Base-by-base conservation (phyloP, 2,113 vertebrate species). In the Trematocara stigmaticum region DNA sequence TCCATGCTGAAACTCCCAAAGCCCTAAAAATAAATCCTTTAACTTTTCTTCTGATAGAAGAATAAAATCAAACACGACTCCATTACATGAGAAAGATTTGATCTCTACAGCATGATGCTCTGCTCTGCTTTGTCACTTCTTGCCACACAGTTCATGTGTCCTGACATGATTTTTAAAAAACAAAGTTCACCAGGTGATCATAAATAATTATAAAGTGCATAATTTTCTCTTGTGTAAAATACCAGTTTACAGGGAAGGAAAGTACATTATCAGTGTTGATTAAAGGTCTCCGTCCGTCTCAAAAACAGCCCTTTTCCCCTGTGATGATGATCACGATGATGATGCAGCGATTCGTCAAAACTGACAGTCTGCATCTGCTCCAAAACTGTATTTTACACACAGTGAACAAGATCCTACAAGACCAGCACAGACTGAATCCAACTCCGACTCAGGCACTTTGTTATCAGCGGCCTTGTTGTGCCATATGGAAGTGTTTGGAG, bases 401-500 rank as follows among this genome's bases (percentile, higher is more conserved):
- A 12, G 40, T 18, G 42, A 51, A 76, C 71, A 76, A 51, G 71
- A 49, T 76, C 71, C 71, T 51, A 51, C 79, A 47, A 81, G 40
- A 59, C 55, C 23, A 42, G 23, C 9, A 42, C 12, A 15, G 53
- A 57, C 53, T 45, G 78, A n/a, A n/a, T 34, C 45, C 31, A 79
- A 79, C 29, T 55, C 6, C 6, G 34, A 26, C n/a, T 55, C 51
- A 16, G 34, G 45, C 51, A 8, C 18, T 38, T 16, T 52, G 47
- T 78, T 61, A 78, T 61, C 71, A 45, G 59, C 20, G 10, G 84
- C 55, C 74, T 8, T 56, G 42, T 81, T 6, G 35, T 57, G n/a
- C 59, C 92, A 93, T 91, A 57, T 93, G 90, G 84, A 47, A 88
- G 82, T 82, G 85, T 89, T 88, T 91, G 86, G 20, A 57, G 15